A percentile compares a stretch with the other conserved stretches of the same genome.
Evolutionary conservation across 2,797 vertebrate species (phyloP).

Genomic region (Pseudomugil tenellus): DNA sequence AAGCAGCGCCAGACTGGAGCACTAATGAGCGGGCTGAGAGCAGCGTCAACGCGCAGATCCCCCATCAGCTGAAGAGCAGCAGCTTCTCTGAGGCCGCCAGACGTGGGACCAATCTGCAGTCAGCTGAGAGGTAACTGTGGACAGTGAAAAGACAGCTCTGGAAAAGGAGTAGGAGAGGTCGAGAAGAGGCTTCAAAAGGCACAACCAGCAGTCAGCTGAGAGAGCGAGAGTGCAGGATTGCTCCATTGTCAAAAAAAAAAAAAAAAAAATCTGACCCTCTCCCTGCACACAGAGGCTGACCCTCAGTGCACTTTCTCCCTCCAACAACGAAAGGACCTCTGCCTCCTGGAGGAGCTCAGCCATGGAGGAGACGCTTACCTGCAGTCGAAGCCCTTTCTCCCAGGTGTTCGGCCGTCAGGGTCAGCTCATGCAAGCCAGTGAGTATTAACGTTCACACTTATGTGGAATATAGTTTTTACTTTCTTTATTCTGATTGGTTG

Average conservation of each 20-base stretch:
- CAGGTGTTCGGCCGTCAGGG: slow-evolving; percentile 87
- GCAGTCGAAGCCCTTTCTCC: slow-evolving; percentile 81
- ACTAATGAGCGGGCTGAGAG: slow-evolving; percentile 67
- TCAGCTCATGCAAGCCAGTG: slow-evolving; percentile 87
- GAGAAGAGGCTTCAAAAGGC: slow-evolving; percentile 60
- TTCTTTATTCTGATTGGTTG: slow-evolving; percentile 11
- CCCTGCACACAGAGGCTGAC: slow-evolving; percentile 45
- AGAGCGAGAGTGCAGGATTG: slow-evolving; percentile 28
- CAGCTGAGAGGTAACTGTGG: slow-evolving; percentile 36
- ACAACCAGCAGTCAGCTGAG: slow-evolving; percentile 44
- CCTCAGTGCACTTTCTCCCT: slow-evolving; percentile 45
- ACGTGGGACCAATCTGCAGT: slow-evolving; percentile 64
- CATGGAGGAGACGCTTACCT: slow-evolving; percentile 81
- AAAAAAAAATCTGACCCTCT: slow-evolving; percentile 22
- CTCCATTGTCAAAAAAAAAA: too few relatives aligned
- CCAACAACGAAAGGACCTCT: slow-evolving; percentile 42
- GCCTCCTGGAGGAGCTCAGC: slow-evolving; percentile 34
- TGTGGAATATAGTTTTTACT: slow-evolving; percentile 9
- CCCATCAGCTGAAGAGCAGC: slow-evolving; percentile 61
- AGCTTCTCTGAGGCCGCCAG: slow-evolving; percentile 42
- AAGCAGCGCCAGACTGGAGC: slow-evolving; percentile 64
- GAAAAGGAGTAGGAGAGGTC: slow-evolving; percentile 50
- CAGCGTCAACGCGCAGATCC: slow-evolving; percentile 59
- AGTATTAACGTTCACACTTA: slow-evolving; percentile 58
- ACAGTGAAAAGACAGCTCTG: slow-evolving; percentile 32